These are phyloP conservation scores for Mesitornis unicolor DNA, from an alignment of 2,113 vertebrate species.

Conservation along the genomic window DNA sequence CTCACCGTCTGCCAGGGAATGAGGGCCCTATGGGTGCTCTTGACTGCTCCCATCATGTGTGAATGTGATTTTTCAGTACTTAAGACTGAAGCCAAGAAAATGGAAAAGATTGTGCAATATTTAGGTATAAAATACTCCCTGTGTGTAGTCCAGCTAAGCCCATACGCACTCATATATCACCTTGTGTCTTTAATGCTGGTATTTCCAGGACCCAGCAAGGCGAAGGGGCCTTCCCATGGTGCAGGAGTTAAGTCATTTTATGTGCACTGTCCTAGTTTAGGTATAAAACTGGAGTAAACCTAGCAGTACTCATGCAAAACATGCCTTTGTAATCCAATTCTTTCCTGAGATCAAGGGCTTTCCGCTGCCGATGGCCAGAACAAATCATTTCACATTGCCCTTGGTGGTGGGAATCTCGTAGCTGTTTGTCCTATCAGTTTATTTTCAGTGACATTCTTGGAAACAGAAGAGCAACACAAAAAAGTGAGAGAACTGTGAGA, in stretches of 20 bases:
- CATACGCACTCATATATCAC: background rate
- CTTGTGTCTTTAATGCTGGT: background rate
- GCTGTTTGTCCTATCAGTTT: background rate
- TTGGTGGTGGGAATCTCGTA: background rate
- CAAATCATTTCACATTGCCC: background rate
- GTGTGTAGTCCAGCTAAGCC: background rate
- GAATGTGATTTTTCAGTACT: background rate
- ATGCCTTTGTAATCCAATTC: background rate
- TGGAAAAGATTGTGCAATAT: background rate
- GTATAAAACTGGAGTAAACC: background rate
- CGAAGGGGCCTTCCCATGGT: background rate
- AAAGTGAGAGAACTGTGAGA: background rate
- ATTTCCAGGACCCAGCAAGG: background rate
- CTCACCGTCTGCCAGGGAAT: background rate
- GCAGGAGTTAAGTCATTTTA: background rate
- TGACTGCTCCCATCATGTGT: rapidly evolving
- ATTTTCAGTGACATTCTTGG: background rate
- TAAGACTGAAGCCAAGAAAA: background rate
- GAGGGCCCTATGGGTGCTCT: background rate
- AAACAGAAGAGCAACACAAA: background rate
- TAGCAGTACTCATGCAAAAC: background rate
- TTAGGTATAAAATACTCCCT: background rate
- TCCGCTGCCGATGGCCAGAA: rapidly evolving
- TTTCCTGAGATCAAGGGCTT: background rate
- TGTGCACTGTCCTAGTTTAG: background rate